Evolutionary conservation across 2,113 vertebrate genomes (phyloP), one percentile per base, ranked within the genome.

Genomic region (Ictalurus furcatus): DNA sequence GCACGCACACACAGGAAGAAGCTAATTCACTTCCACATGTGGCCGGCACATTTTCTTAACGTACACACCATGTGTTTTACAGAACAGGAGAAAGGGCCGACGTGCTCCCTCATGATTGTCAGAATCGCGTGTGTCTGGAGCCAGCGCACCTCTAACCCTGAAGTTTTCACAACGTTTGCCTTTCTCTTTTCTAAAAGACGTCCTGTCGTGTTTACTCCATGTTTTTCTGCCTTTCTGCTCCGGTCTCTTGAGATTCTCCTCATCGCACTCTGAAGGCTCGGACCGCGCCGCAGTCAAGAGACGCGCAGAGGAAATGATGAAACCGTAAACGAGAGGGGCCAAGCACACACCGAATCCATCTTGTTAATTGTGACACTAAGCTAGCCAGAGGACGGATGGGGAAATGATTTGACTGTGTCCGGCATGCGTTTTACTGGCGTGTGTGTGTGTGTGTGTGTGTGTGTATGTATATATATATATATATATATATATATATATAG

Each of bases 281-380:
- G 94, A 91, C 88, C 80, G 58, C 90, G 69, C 89, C 85, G 91
- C 85, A 48, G 63, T 52, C 79, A 61, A 48, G 61, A 86, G 92
- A 92, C 92, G 91, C 4, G 67, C 61, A 37, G 63, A 61, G 89
- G 74, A 90, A 90, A 90, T 90, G 67, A 90, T 88, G 84, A 90
- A 90, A 90, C 80, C 54, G 34, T 90, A 58, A 90, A 90, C 16
- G 89, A 82, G 83, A 34, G 74, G 56, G 63, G 80, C 73, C 30
- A 61, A 89, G 76, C 23, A 16, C 52, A 65, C 28, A 28, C 84
- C 40, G 12, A 88, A 90, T 88, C 89, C 88, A 90, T 90, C 89
- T 90, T 76, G 87, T 85, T 83, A 87, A 88, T 82, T 88, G 87
- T 78, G 37, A 85, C 63, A 83, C 74, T 85, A 90, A 61, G 87